Base-by-base conservation (phyloP, 2,888 invertebrate genomes). In the Pandemis cinnamomeana region DNA sequence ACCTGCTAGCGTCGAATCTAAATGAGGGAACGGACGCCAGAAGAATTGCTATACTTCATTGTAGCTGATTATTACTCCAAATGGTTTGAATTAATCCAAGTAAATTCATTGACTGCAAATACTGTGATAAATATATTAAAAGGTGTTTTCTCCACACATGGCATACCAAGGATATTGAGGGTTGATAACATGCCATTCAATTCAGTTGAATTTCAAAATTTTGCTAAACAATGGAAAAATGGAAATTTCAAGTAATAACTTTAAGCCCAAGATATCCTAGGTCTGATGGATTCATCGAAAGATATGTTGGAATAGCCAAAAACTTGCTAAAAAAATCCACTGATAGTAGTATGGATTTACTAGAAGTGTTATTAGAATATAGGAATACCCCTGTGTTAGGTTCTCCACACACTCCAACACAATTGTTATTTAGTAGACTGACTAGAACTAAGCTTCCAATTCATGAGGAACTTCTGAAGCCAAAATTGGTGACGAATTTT, bases 231-330 rank as follows among this genome's bases (percentile, higher is more conserved):
- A n/a, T n/a, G n/a, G n/a, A n/a, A n/a, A n/a, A 20, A 8, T 71
- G 58, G 46, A 60, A 66, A 7, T 71, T 66, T 60, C 1, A 62
- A 41, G 11, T 58, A 11, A 27, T 58, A 13, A 60, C 60, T 11
- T 71, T 48, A 10, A 71, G 71, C 20, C 66, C 66, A 11, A 46
- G 27, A 36, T 71, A 66, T 66, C 71, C 64, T n/a, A 44, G 53
- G 20, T 66, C 66, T 6, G 66, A 71, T 60, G 71, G 71, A 8
- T 64, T 66, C 46, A 51, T 60, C 5, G 71, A 71, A 60, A 55
- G 60, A 58, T 55, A 10, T 58, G 66, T 71, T 20, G 66, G 66
- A 11, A 71, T 66, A 53, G 42, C 66, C 11, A 71, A 71, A 36
- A 66, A 44, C 27, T 48, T 71, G 66, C 36, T 71, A 2, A 66